Evolutionary conservation across 2,888 invertebrate genomes (phyloP).

Genomic region (Stomorhina lunata): DNA sequence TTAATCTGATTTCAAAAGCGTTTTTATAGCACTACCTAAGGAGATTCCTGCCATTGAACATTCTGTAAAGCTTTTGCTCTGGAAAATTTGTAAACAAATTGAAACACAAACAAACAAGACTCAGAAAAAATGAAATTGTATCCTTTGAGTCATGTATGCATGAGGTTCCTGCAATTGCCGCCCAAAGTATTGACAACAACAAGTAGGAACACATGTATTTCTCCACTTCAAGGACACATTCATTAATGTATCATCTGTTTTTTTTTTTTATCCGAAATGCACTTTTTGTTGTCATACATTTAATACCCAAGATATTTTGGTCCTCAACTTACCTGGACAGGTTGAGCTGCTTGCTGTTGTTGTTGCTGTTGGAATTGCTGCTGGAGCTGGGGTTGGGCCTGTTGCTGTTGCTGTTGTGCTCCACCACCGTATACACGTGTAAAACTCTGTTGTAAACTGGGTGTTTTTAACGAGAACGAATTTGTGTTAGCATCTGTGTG

Average conservation of each 20-base stretch:
- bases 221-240: neutral
- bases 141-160: neutral
- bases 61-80: no score
- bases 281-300: neutral
- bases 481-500: constrained; percentile 78
- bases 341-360: constrained; percentile 51
- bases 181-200: neutral
- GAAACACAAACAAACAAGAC: no score
- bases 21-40: no score
- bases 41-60: no score
- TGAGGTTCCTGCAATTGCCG: neutral
- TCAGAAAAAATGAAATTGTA: no score
- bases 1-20: no score
- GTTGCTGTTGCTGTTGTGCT: constrained; percentile 67
- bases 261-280: neutral
- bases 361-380: constrained; percentile 21
- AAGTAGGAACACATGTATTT: neutral
- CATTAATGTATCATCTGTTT: neutral
- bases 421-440: constrained; percentile 76
- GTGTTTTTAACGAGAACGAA: constrained; percentile 78
- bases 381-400: constrained; percentile 57
- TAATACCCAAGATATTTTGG: neutral
- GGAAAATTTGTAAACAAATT: no score
- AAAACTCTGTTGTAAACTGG: constrained; percentile 77
- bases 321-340: constrained; percentile 45